These are phyloP conservation scores for Sebastes vulpes DNA, from an alignment of 2,797 vertebrate genomes.

Conservation along the genomic window DNA sequence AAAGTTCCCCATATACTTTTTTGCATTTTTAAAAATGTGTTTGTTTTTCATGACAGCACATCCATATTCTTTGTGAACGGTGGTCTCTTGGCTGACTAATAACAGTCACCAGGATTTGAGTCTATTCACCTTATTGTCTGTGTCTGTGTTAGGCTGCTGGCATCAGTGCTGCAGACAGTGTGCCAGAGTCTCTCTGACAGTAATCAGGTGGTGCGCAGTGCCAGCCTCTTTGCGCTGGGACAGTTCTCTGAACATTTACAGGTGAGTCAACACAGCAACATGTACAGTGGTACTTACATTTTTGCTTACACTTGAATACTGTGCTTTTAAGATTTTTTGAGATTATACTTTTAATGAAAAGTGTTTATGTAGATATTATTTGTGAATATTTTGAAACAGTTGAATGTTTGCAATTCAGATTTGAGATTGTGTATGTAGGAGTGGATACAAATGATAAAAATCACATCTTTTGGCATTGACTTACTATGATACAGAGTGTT, in stretches of 20 bases:
- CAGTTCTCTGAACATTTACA: constrained; percentile 94
- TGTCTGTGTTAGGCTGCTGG: constrained; percentile 84
- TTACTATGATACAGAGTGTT: not conserved
- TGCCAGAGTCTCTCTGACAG: constrained; percentile 89
- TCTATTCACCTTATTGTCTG: constrained; percentile 8
- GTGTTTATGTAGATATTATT: not conserved
- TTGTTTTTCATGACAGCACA: not conserved
- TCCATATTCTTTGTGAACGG: not conserved
- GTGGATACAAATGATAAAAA: not conserved
- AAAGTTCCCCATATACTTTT: not conserved
- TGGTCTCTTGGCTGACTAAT: not conserved
- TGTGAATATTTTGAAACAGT: not conserved
- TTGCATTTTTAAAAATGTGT: not conserved
- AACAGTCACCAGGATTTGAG: not conserved
- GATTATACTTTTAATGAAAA: not conserved
- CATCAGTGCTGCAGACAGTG: constrained; percentile 88
- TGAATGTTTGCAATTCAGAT: not conserved
- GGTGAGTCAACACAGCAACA: constrained; percentile 75
- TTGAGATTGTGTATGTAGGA: not conserved
- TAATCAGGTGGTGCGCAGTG: constrained; percentile 90
- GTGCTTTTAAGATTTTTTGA: not conserved
- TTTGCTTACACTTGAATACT: not conserved
- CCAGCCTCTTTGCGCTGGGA: constrained; percentile 91
- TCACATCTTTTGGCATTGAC: not conserved
- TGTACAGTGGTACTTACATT: not conserved